Conservation (phyloP, 2,888 invertebrate genomes). For the Tachina fera region DNA sequence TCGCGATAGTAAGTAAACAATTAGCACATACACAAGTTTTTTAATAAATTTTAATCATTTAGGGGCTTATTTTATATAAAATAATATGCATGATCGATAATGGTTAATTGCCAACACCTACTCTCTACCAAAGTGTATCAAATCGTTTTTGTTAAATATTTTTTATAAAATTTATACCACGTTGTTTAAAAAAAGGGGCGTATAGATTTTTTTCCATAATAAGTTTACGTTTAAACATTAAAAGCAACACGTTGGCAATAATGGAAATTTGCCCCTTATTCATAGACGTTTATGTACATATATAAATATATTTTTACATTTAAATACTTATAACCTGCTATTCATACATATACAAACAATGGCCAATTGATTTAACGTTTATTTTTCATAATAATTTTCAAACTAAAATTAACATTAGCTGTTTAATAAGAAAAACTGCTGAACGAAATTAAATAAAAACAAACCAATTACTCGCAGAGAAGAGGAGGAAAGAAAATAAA, state of each 20-base stretch:
- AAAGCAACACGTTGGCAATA: conserved; percentile 31
- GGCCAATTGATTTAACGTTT: conserved; percentile 54
- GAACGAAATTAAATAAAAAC: conserved; percentile 12
- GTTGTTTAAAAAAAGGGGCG: conserved; percentile 19
- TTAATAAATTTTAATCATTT: background rate
- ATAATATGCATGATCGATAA: background rate
- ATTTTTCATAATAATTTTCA: conserved; percentile 52
- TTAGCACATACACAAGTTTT: background rate
- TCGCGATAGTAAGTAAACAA: background rate
- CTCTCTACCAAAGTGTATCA: background rate
- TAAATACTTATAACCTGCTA: background rate
- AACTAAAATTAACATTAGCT: conserved; percentile 38
- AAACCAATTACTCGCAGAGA: conserved; percentile 20
- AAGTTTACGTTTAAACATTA: conserved; percentile 18
- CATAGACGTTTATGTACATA: background rate
- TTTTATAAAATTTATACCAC: background rate
- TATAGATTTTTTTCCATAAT: background rate
- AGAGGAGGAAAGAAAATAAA: background rate
- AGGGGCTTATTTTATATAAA: background rate
- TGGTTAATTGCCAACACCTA: conserved; percentile 52
- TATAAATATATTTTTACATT: conserved; percentile 18
- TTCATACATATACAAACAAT: conserved; percentile 18
- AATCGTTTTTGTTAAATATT: background rate
- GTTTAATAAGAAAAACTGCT: conserved; percentile 11
- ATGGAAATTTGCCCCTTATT: conserved; percentile 54